Evolutionary conservation across 2,113 vertebrate species (phyloP), one percentile per base, ranked within the genome.

Genomic region (Lepus timidus): DNA sequence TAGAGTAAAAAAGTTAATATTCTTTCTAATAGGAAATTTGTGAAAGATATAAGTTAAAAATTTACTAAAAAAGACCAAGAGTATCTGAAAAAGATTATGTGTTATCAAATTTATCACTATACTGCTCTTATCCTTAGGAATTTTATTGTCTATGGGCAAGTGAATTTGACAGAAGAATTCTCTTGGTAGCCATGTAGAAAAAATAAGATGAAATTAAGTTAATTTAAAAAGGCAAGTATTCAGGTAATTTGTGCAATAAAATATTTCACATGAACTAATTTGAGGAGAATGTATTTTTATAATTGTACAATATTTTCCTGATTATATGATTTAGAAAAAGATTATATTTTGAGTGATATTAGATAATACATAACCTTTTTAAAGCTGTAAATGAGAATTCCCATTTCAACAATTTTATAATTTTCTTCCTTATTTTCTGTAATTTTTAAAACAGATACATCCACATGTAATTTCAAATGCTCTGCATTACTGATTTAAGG

Each of bases 401-500:
- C 4, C 6, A 71, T 61, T 73, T 36, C 19, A 85, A 4, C 4
- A 36, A 29, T 58, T 55, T 83, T 79, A 8, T 29, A 58, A 64
- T 65, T 73, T 64, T 1, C 19, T 36, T 8, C 13, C 52, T 23
- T 62, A 68, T 82, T 74, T 94, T 62, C 20, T 23, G 6, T 91
- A 52, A 88, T 36, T 87, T 51, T 80, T 65, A 51, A 85, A 67
- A 27, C 1, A 88, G 14, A 19, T 17, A 29, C 16, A 65, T 65
- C 16, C 68, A 4, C 85, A 7, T 75, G 14, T 51, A 58, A 31
- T 75, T 86, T 49, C 9, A 89, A 88, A 71, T 20, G 1, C 4
- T 91, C 12, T 1, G 51, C 39, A 71, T 73, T 90, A 65, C 61
- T 80, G 87, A 87, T 85, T 94, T 87, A 90, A 95, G 14, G 3